These are phyloP conservation scores for Camponotus floridanus DNA, from an alignment of 1,140 invertebrate species.

Conservation along the genomic window DNA sequence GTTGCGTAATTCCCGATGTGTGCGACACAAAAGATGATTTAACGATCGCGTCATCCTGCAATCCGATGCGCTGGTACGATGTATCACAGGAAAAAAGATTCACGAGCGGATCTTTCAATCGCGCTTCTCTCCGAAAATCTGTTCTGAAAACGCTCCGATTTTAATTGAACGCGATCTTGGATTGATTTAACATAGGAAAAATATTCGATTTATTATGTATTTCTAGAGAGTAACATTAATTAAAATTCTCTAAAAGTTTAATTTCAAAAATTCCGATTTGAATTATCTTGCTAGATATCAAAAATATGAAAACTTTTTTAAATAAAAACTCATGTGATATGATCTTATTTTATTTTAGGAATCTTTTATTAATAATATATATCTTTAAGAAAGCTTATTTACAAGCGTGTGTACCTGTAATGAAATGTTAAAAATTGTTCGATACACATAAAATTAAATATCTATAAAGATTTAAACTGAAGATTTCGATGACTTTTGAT, in stretches of 20 bases:
- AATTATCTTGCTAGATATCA: too few relatives aligned
- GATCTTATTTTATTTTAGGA: not conserved
- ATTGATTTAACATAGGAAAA: too few relatives aligned
- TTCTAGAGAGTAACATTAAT: too few relatives aligned
- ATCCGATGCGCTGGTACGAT: conserved; percentile 32
- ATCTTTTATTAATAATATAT: not conserved
- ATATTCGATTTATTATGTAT: too few relatives aligned
- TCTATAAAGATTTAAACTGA: not conserved
- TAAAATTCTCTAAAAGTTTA: too few relatives aligned
- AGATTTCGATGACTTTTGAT: too few relatives aligned
- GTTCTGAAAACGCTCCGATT: too few relatives aligned
- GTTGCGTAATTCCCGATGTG: conserved; percentile 63
- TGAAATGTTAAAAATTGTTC: too few relatives aligned
- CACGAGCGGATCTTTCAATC: not conserved
- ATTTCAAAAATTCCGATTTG: too few relatives aligned
- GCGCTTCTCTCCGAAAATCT: not conserved
- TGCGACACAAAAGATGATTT: conserved; percentile 39
- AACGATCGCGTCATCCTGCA: conserved; percentile 54
- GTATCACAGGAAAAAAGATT: conserved; percentile 6
- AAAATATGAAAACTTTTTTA: too few relatives aligned
- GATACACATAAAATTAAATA: not conserved
- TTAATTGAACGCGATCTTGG: not conserved
- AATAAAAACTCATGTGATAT: too few relatives aligned
- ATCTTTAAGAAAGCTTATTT: not conserved
- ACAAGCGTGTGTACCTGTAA: not conserved